Evolutionary conservation across 2,888 invertebrate species (phyloP).

Genomic region (Drosophila helvetica): DNA sequence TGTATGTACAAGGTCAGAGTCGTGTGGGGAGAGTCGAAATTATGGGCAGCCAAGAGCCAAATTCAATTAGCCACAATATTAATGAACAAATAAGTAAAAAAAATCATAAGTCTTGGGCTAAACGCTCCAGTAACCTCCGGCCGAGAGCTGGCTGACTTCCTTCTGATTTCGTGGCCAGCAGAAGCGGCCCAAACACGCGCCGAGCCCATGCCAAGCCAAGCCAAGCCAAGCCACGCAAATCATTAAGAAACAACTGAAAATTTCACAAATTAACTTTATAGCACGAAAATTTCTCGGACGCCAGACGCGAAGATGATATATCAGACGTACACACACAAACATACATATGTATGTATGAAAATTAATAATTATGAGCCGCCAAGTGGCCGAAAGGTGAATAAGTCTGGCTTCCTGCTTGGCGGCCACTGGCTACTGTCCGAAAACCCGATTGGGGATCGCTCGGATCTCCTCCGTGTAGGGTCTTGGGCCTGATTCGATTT

Average conservation of each 20-base stretch:
- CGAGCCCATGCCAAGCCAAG: neutral
- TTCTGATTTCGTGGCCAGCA: conserved; percentile 51
- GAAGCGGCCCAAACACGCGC: conserved; percentile 5
- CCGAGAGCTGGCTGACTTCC: conserved; percentile 64
- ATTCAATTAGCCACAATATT: conserved; percentile 76
- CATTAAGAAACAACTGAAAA: conserved; percentile 73
- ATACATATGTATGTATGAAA: conserved; percentile 32
- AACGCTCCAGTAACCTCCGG: conserved; percentile 79
- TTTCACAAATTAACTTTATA: conserved; percentile 81
- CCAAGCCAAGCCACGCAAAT: conserved; percentile 52
- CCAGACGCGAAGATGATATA: conserved; percentile 44
- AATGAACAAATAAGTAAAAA: conserved; percentile 62
- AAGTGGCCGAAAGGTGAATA: conserved; percentile 75
- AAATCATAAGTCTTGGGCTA: conserved; percentile 44
- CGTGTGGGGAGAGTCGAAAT: conserved; percentile 23
- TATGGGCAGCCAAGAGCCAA: conserved; percentile 15
- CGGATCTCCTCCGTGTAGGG: too few relatives aligned
- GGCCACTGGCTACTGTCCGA: conserved; percentile 35
- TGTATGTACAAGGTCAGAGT: conserved; percentile 35
- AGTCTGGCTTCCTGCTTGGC: conserved; percentile 49
- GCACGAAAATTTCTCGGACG: conserved; percentile 78
- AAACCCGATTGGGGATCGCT: conserved; percentile 49
- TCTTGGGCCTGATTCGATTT: conserved; percentile 43
- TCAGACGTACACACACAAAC: conserved; percentile 1
- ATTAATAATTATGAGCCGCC: conserved; percentile 76